phyloP scores from a whole-genome alignment of 2,113 vertebrate genomes.

The Lamprologus ornatipinnis region DNA sequence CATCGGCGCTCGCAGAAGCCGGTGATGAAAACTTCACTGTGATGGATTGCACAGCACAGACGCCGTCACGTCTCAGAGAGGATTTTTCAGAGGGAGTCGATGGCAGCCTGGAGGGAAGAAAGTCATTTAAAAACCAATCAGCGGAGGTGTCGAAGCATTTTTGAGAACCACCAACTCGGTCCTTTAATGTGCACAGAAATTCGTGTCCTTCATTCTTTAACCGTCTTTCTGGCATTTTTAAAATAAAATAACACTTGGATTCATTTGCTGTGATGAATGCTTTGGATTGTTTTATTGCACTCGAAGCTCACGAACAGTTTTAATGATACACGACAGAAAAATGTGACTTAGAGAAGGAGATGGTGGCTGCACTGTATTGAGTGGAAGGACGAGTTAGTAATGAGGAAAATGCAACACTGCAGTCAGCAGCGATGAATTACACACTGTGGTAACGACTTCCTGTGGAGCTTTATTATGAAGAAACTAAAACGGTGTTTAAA shows the following conservation, averaged over 20 bases:
- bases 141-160: neutral
- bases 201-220: neutral
- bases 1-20: neutral
- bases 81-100: neutral
- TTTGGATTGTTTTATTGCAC: neutral
- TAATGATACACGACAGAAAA: neutral
- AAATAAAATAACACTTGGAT: neutral
- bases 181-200: neutral
- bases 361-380: neutral
- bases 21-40: neutral
- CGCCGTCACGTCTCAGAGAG: neutral
- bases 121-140: neutral
- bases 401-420: neutral
- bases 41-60: neutral
- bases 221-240: neutral
- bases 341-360: neutral
- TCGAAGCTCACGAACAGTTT: fast-evolving
- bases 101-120: neutral
- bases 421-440: fast-evolving
- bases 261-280: neutral
- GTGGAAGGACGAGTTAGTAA: neutral
- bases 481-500: neutral
- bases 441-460: neutral
- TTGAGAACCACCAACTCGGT: neutral
- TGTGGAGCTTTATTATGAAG: neutral